Percentiles rank a stretch among this genome's conserved stretches.
These are phyloP conservation scores for Tympanoctomys barrerae DNA, from an alignment of 2,797 vertebrate species.

Conservation along the genomic window DNA sequence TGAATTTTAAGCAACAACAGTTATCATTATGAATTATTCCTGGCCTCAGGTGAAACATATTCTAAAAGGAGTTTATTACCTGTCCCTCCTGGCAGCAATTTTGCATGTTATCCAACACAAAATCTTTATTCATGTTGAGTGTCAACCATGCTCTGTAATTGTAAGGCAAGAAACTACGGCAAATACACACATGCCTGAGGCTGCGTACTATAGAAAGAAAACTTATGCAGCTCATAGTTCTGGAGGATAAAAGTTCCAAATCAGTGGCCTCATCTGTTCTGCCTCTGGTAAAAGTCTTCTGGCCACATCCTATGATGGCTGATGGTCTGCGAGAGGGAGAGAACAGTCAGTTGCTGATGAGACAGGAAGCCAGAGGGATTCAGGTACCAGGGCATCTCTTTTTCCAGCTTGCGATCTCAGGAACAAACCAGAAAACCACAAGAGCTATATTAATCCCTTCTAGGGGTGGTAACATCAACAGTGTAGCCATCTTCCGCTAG, in stretches of 20 bases:
- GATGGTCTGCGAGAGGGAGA: neutral
- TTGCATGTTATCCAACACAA: neutral
- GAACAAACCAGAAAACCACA: neutral
- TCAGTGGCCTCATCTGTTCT: neutral
- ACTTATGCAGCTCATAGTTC: neutral
- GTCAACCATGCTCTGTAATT: neutral
- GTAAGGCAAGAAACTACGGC: neutral
- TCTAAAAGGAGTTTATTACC: neutral
- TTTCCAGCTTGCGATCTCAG: neutral
- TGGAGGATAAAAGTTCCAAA: neutral
- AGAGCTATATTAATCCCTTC: neutral
- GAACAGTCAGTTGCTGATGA: no score
- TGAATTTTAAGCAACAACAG: slow-evolving; percentile 20
- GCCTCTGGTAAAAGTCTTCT: neutral
- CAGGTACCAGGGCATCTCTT: neutral
- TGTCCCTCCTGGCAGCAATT: neutral
- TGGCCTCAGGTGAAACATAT: neutral
- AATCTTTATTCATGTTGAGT: slow-evolving; percentile 15
- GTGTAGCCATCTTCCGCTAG: neutral
- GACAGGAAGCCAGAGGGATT: neutral
- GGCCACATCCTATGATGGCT: neutral
- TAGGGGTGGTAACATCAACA: neutral
- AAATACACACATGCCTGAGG: neutral
- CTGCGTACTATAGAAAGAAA: neutral
- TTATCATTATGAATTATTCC: slow-evolving; percentile 21